Base-by-base conservation (phyloP, 2,888 invertebrate species). In the Incurvaria masculella region DNA sequence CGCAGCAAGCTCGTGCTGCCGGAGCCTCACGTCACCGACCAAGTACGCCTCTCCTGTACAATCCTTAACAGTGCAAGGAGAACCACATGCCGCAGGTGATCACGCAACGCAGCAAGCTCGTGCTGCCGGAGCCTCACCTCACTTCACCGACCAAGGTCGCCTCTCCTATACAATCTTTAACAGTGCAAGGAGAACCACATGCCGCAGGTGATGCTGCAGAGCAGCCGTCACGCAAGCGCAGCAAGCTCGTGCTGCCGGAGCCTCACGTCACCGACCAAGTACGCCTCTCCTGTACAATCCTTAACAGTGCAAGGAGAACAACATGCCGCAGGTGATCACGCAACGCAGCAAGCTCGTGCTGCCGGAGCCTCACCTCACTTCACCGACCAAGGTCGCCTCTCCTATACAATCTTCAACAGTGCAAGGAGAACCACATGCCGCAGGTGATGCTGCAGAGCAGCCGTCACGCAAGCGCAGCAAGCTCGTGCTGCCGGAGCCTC, bases 161-260 rank as follows among this genome's bases (percentile, higher is more conserved):
- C 2, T 17, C 11, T 41, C 20, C 17, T 41, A 52, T 86, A 89
- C 23, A 4, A 10, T 23, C 23, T 10, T 23, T 44, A 97, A 66
- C 92, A 96, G 61, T 84, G 94, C 44, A 97, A 97, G 65, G 98
- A 98, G 61, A 96, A 96, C 65, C 96, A 96, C 57, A 92, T 98
- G 54, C 95, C 97, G 0, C 84, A 89, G 57, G 90, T 93, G 1
- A 90, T 95, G 87, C 70, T 92, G 47, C 87, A 90, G 63, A 91
- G 88, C 51, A 87, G 90, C 57, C 95, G 95, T 66, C 97, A 96
- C 0, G 89, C 55, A 97, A 97, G 65, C 81, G 97, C 47, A 96
- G 95, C 55, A 99, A 99, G 68, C 81, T 99, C 26, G 97, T 99
- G 21, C 69, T 99, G 46, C 98, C 99, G 0, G 89, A 91, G 56